Percentiles rank a stretch among this genome's conserved stretches.
phyloP scores from a whole-genome alignment of 2,888 invertebrate species.

The Rutpela maculata region DNA sequence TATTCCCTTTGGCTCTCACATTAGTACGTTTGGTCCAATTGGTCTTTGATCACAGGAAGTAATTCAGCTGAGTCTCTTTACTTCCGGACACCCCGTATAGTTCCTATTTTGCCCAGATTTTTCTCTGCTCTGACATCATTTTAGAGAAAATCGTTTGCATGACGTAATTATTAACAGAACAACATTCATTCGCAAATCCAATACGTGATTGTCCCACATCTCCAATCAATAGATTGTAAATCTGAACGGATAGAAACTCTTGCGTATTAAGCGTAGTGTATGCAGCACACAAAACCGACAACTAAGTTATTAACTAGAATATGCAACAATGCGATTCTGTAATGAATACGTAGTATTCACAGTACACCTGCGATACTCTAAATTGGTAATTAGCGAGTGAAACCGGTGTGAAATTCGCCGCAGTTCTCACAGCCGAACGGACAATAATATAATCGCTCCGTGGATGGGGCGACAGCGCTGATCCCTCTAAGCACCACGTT shows the following conservation, averaged over 20 bases:
- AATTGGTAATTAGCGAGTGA: slow-evolving; percentile 74
- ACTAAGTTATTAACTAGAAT: slow-evolving; percentile 70
- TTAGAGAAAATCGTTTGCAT: neutral
- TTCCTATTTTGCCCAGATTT: too few species aligned
- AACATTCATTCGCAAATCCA: neutral
- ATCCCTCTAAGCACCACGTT: slow-evolving; percentile 24
- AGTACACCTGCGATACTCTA: slow-evolving; percentile 71
- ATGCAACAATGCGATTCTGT: slow-evolving; percentile 70
- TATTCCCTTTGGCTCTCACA: too few species aligned
- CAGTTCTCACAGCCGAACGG: slow-evolving; percentile 72
- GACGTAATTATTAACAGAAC: neutral
- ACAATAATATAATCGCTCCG: slow-evolving; percentile 71
- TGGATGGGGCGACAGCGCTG: slow-evolving; percentile 35
- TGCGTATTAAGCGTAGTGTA: slow-evolving; percentile 32
- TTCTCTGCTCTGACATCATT: too few species aligned
- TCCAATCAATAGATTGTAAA: slow-evolving; percentile 1
- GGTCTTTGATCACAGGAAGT: too few species aligned
- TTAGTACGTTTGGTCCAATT: too few species aligned
- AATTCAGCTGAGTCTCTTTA: too few species aligned
- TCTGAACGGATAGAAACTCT: slow-evolving; percentile 20
- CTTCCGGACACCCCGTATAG: too few species aligned
- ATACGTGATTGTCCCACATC: neutral
- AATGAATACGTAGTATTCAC: slow-evolving; percentile 69
- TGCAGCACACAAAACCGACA: slow-evolving; percentile 60
- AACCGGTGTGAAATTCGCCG: slow-evolving; percentile 74